Evolutionary conservation across 1,140 invertebrate species (phyloP).

Genomic region (Bombus vancouverensis): DNA sequence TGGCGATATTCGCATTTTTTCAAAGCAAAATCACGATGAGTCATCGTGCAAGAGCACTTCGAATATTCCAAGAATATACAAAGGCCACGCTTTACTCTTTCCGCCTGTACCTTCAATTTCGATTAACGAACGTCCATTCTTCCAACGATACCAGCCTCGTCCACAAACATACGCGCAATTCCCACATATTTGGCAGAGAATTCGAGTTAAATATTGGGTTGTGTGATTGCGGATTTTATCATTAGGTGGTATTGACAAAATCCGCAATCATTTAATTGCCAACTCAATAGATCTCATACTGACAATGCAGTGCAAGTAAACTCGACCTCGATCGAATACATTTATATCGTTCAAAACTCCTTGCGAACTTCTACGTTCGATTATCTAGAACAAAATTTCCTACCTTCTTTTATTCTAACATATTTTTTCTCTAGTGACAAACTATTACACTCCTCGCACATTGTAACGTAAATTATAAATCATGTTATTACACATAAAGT

Average conservation of each 20-base stretch:
- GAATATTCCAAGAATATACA: background rate
- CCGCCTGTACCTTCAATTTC: background rate
- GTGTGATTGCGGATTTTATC: too few relatives aligned
- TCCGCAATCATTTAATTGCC: too few relatives aligned
- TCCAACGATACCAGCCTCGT: background rate
- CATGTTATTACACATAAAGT: background rate
- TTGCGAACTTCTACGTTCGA: background rate
- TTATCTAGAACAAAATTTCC: background rate
- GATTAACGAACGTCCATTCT: slow-evolving; percentile 18
- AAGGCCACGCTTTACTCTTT: too few relatives aligned
- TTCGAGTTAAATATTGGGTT: background rate
- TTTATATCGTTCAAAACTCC: background rate
- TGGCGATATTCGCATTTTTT: background rate
- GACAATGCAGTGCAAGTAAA: background rate
- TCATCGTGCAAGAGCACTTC: background rate
- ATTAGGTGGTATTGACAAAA: too few relatives aligned
- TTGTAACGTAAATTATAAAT: background rate
- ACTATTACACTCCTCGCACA: too few relatives aligned
- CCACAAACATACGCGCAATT: too few relatives aligned
- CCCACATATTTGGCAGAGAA: background rate
- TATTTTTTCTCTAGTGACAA: too few relatives aligned
- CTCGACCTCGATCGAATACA: slow-evolving; percentile 18
- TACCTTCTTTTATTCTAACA: background rate
- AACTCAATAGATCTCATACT: background rate
- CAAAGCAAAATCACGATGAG: slow-evolving; percentile 3